Evolutionary conservation across 2,888 invertebrate species (phyloP), one percentile per base, ranked within the genome.

Genomic region (Drosophila lacicola): DNA sequence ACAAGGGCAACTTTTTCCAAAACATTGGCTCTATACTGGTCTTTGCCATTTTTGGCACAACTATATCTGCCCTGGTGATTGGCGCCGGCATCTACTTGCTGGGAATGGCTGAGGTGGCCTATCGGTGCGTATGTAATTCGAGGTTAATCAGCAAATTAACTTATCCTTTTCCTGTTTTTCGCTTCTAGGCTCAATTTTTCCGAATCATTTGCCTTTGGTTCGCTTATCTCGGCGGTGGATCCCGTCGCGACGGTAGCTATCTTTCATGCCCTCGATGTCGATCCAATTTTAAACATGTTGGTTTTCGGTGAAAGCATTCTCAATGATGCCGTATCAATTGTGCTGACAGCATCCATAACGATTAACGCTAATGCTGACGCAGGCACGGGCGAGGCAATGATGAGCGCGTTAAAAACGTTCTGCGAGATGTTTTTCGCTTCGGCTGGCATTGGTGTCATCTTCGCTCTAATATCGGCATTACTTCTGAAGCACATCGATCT

Each of bases 171-270:
- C n/a, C 4, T 17, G 4, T 14, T 14, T 19, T 0, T 3, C 49
- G 13, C 6, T 68, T 98, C 97, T 91, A 95, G 95, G 88, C 94
- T 99, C 64, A 96, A 96, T 92, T 97, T 99, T 92, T 96, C 98
- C 8, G 98, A 99, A 93, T 98, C 99, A 61, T 99, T 99, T 94
- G 99, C 99, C 1, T 99, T 99, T 93, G 99, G 99, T 8, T 98
- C 99, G 17, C 82, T 92, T 1, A 99, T 99, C 91, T 99, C 99
- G 2, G 99, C 99, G 29, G 99, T 99, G 4, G 99, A 99, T 93
- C 99, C 99, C 0, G 99, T 99, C 0, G 99, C 99, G 4, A 99
- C 99, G 0, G 96, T 99, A 33, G 99, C 99, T 10, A 99, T 99
- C 80, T 99, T 99, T 91, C 98, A 99, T 93, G 99, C 99, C 2